A percentile compares a stretch with the other conserved stretches of the same genome.
Evolutionary conservation across 2,888 invertebrate species (phyloP).

Genomic region (Volucella zonaria): DNA sequence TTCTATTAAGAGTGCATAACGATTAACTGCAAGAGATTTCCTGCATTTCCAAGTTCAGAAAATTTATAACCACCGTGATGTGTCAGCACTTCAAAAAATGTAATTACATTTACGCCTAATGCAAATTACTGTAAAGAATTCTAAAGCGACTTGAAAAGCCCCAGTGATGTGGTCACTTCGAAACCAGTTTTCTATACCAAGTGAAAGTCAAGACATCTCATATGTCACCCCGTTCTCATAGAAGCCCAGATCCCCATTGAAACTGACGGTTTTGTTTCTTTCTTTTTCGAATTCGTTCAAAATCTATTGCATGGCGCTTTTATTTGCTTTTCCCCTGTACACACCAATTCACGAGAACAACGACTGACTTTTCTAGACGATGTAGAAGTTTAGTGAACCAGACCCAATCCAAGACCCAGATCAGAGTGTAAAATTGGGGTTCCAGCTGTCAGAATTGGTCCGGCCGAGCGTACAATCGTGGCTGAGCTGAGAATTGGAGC

Average conservation of each 20-base stretch:
- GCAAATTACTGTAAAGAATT: neutral
- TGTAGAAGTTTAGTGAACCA: conserved; percentile 48
- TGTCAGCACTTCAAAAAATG: conserved; percentile 3
- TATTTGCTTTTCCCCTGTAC: conserved; percentile 38
- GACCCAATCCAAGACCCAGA: conserved; percentile 57
- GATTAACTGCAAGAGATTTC: neutral
- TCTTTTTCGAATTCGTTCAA: conserved; percentile 61
- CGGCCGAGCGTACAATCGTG: conserved; percentile 12
- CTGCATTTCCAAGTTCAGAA: neutral
- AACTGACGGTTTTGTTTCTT: neutral
- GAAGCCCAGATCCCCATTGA: neutral
- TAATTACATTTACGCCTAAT: neutral
- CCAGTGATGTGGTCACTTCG: neutral
- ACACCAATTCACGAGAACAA: conserved; percentile 42
- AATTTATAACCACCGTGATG: neutral
- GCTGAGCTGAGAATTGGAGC: conserved; percentile 34
- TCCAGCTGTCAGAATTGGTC: conserved; percentile 48
- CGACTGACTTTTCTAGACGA: conserved; percentile 11
- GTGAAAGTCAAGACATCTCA: conserved; percentile 26
- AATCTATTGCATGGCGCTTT: conserved; percentile 71
- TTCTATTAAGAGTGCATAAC: too few species aligned
- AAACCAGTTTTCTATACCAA: conserved; percentile 32
- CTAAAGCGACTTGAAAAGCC: neutral
- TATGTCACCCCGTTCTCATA: neutral
- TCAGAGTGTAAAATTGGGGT: conserved; percentile 44